phyloP scores from a whole-genome alignment of 2,888 invertebrate genomes.

The Drosophila picticornis region DNA sequence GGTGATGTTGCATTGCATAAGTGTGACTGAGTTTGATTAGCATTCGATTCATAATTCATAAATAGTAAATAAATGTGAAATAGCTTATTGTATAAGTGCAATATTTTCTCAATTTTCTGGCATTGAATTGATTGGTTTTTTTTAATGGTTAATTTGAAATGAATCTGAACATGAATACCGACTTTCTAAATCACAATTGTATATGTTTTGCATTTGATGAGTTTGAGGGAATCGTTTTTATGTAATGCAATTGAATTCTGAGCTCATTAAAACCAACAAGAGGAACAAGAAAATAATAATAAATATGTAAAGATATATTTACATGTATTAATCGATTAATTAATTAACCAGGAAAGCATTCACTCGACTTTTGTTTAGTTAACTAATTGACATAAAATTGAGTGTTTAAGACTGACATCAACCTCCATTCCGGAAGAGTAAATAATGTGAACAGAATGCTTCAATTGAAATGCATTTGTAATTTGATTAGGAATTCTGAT shows the following conservation, averaged over 20 bases:
- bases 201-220: not conserved
- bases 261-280: not conserved
- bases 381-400: conserved; percentile 4
- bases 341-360: conserved; percentile 14
- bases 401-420: not conserved
- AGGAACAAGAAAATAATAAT: not conserved
- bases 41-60: conserved; percentile 54
- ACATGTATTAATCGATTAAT: not conserved
- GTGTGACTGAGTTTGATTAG: conserved; percentile 50
- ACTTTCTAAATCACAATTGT: not conserved
- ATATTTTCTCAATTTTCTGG: conserved; percentile 7
- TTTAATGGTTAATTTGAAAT: not conserved
- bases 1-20: conserved; percentile 22
- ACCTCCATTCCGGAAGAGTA: conserved; percentile 5
- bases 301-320: not conserved
- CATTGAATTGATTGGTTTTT: not conserved
- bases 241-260: not conserved
- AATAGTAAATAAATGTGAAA: conserved; percentile 22
- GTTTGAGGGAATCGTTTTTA: not conserved
- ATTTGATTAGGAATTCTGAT: conserved; percentile 1
- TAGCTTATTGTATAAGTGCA: not conserved
- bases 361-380: conserved; percentile 6
- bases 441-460: not conserved
- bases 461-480: conserved; percentile 7
- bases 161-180: not conserved